phyloP scores from a whole-genome alignment of 2,797 vertebrate species.

The Syndactyla subalaris region DNA sequence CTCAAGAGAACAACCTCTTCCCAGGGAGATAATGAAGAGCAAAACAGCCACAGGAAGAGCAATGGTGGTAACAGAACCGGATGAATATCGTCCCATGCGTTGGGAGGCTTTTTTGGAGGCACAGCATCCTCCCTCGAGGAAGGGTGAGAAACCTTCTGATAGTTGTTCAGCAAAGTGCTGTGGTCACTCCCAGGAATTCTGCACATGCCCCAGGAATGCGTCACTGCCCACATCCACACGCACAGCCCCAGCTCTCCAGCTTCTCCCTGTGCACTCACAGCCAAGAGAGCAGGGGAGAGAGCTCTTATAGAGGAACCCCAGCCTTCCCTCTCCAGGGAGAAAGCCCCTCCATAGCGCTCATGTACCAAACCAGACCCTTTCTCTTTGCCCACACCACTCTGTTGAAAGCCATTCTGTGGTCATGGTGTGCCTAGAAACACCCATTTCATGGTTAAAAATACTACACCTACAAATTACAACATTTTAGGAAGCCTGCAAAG shows the following conservation, averaged over 20 bases:
- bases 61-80: not conserved
- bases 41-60: slow-evolving; percentile 50
- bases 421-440: not conserved
- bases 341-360: accelerated
- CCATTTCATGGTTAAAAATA: not conserved
- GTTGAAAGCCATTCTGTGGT: not conserved
- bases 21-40: slow-evolving; percentile 59
- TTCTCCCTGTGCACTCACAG: not conserved
- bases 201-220: not conserved
- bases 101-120: not conserved
- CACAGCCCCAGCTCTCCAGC: not conserved
- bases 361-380: not conserved
- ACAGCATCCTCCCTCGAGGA: not conserved
- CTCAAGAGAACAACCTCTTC: slow-evolving; percentile 52
- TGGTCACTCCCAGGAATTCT: not conserved
- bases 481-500: not conserved
- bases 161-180: not conserved
- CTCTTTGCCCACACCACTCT: not conserved
- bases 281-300: not conserved
- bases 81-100: not conserved
- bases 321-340: not conserved
- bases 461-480: not conserved
- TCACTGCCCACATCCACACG: slow-evolving; percentile 17
- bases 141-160: slow-evolving; percentile 7
- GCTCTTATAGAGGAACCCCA: not conserved